Percentiles rank a stretch among this genome's conserved stretches.
phyloP scores from a whole-genome alignment of 2,113 vertebrate species.

The Ammodramus savannarum region DNA sequence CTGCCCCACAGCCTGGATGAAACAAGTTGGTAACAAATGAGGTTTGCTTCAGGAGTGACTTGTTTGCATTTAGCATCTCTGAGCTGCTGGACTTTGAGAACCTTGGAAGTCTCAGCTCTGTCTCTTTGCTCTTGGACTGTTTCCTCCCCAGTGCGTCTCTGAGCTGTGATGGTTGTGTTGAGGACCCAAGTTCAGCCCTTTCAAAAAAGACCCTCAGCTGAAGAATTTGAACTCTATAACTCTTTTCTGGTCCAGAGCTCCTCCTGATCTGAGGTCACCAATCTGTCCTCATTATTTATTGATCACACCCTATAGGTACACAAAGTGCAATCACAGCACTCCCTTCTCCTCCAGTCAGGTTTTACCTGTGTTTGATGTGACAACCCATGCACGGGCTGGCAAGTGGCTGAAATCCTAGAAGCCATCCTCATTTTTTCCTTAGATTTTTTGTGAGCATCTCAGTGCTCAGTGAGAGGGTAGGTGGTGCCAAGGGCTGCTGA shows the following conservation, averaged over 20 bases:
- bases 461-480: fast-evolving
- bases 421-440: neutral
- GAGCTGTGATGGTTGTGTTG: fast-evolving
- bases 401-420: neutral
- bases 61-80: neutral
- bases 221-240: neutral
- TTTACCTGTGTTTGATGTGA: neutral
- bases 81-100: neutral
- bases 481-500: neutral
- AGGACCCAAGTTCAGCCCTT: neutral
- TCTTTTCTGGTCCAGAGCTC: neutral
- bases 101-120: neutral
- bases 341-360: neutral
- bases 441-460: neutral
- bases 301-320: neutral
- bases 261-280: neutral
- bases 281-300: neutral
- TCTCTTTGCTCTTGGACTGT: neutral
- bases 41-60: neutral
- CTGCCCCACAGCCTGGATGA: neutral
- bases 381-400: fast-evolving
- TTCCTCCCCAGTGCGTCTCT: neutral
- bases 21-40: neutral
- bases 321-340: neutral
- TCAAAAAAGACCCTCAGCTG: neutral